Evolutionary conservation across 2,113 vertebrate species (phyloP), one percentile per base, ranked within the genome.

Genomic region (Apeltes quadracus): DNA sequence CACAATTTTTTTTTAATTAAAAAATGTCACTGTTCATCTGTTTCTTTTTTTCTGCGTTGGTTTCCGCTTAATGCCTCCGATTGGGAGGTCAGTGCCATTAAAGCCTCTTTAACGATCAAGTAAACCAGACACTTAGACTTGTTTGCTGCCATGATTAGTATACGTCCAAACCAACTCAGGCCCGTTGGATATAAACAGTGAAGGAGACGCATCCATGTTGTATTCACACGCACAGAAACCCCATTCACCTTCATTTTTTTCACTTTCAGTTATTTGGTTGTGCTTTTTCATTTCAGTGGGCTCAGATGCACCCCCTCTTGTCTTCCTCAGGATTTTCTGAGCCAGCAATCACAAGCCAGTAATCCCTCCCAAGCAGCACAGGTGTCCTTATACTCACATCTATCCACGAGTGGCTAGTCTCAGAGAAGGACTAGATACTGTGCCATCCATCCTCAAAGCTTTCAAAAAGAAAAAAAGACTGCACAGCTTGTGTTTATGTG

Each of bases 321-420:
- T 44, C 16, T 46, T 10, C 25, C 34, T 46, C 36, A 23, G 4
- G 20, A 20, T 29, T 5, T 50, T 71, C 29, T 44, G 48, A 61
- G 72, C 51, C 61, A 61, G 61, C 23, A 27, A 50, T 70, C 53
- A 69, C 15, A 38, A 72, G 41, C 57, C 69, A 61, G 39, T 76
- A 59, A 76, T 61, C 48, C 72, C 55, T 20, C 62, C 12, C 63
- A 74, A 57, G 72, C 72, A 34, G 65, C 2, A 12, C 5, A 69
- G 65, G 54, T 72, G 72, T 66, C 66, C 48, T 59, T 78, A 53
- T 16, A 66, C 32, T 69, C 55, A 7, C 5, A 66, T 67, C 32
- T 56, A 48, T 79, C 58, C 34, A 34, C 1, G 5, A 56, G 61
- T 36, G 75, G 69, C 8, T 58, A 61, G 58, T 61, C 59, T 9